Percentiles rank a stretch among this genome's conserved stretches.
Evolutionary conservation across 2,797 vertebrate species (phyloP).

Genomic region (Gallinago stenura): DNA sequence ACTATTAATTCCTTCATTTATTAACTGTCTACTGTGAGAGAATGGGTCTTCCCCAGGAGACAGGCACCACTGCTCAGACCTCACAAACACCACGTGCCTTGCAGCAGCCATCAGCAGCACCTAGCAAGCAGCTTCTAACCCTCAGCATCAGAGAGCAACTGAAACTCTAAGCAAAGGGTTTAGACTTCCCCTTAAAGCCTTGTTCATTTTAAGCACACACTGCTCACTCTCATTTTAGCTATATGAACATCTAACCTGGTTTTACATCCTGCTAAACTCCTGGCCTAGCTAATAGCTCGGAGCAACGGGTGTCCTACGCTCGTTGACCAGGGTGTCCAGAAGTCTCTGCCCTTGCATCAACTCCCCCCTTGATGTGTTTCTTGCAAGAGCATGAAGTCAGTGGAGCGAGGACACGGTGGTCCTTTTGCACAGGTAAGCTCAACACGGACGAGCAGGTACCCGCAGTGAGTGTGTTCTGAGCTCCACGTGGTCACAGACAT

Average conservation of each 20-base stretch:
- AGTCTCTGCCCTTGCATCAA: background rate
- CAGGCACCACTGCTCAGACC: background rate
- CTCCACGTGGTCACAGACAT: background rate
- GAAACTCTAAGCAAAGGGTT: background rate
- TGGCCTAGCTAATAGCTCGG: background rate
- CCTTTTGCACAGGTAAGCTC: background rate
- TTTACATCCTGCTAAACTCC: background rate
- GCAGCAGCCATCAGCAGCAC: background rate
- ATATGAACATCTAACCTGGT: background rate
- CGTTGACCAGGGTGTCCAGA: background rate
- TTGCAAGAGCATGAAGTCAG: background rate
- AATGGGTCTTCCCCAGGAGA: background rate
- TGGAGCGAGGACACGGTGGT: background rate
- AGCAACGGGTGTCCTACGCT: background rate
- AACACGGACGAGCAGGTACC: background rate
- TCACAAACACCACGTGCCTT: background rate
- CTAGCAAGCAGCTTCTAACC: background rate
- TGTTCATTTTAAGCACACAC: background rate
- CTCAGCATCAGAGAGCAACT: background rate
- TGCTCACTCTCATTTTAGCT: background rate
- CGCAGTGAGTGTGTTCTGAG: background rate
- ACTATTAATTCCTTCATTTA: background rate
- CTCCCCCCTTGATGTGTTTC: background rate
- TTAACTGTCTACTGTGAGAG: background rate
- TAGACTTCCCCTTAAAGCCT: background rate